Evolutionary conservation across 2,113 vertebrate genomes (phyloP).

Genomic region (Gopherus evgoodei): DNA sequence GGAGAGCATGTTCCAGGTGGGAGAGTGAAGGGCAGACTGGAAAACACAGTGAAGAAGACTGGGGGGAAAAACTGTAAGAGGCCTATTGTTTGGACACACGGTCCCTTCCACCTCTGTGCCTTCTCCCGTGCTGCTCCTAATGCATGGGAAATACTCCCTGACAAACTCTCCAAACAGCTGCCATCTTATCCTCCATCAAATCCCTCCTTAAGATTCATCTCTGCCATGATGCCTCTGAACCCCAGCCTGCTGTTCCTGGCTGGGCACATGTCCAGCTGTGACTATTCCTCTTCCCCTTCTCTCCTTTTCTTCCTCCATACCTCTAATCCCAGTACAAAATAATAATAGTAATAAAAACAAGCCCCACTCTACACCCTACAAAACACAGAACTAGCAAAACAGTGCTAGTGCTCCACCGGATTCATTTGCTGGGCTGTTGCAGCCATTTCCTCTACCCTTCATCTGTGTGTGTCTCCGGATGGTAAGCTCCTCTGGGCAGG

Average conservation of each 20-base stretch:
- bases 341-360: background rate
- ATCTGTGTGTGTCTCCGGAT: background rate
- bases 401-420: background rate
- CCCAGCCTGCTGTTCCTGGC: background rate
- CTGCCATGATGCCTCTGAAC: background rate
- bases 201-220: background rate
- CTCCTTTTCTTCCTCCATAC: accelerated
- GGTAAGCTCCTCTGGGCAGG: background rate
- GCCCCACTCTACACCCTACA: background rate
- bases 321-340: background rate
- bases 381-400: background rate
- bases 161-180: background rate
- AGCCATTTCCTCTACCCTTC: background rate
- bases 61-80: background rate
- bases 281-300: background rate
- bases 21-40: background rate
- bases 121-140: background rate
- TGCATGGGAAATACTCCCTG: background rate
- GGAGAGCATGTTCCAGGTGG: background rate
- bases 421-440: background rate
- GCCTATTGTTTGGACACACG: background rate
- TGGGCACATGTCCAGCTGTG: accelerated
- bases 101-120: background rate
- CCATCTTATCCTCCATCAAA: background rate
- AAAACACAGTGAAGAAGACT: background rate